Conservation (phyloP, 2,113 vertebrate species). For the Psammodynastes pulverulentus region DNA sequence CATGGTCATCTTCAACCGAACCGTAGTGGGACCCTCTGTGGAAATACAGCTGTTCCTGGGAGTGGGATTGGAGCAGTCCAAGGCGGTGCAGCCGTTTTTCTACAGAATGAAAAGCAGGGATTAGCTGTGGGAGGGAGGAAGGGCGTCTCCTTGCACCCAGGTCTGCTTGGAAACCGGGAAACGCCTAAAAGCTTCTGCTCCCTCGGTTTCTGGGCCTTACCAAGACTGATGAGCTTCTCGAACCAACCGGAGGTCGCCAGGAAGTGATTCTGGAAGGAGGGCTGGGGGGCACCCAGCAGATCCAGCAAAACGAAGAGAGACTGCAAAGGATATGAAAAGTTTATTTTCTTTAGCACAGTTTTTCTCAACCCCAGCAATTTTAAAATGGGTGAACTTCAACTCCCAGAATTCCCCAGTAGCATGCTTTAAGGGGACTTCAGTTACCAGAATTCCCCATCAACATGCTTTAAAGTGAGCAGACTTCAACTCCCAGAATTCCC, state of each 20-base stretch:
- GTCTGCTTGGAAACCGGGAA: not conserved
- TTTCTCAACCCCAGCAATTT: not conserved
- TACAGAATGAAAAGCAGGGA: conserved; percentile 39
- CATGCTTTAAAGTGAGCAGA: too few species aligned
- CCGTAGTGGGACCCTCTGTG: conserved; percentile 74
- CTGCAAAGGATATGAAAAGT: too few species aligned
- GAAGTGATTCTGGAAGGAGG: conserved; percentile 82
- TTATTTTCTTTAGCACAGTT: not conserved
- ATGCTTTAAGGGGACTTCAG: not conserved
- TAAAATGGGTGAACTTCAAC: not conserved
- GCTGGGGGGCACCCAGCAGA: conserved; percentile 78
- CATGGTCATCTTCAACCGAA: conserved; percentile 83
- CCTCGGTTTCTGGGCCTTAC: conserved; percentile 50
- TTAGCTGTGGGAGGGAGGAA: too few species aligned
- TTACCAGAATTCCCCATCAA: too few species aligned
- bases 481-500: too few species aligned
- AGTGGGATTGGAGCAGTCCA: conserved; percentile 77
- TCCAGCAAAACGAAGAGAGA: conserved; percentile 86
- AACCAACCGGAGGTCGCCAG: conserved; percentile 82
- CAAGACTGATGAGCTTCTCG: conserved; percentile 77
- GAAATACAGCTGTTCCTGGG: conserved; percentile 82
- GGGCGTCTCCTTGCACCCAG: not conserved
- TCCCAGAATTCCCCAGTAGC: too few species aligned
- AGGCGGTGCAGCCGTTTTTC: conserved; percentile 82
- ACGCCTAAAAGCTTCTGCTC: not conserved